These are phyloP conservation scores for Tiliacea citrago DNA, from an alignment of 2,888 invertebrate genomes.

Conservation along the genomic window DNA sequence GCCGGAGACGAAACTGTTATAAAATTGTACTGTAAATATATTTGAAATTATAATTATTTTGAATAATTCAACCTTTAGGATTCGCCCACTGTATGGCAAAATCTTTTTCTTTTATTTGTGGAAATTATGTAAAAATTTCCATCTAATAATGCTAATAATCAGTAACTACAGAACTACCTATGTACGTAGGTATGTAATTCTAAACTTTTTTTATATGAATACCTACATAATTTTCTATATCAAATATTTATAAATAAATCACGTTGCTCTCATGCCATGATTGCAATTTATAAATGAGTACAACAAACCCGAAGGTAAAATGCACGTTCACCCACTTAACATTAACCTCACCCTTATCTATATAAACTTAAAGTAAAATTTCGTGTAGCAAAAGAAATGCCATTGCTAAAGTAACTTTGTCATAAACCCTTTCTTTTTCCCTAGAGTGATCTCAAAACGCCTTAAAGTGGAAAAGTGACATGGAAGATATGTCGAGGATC, in stretches of 20 bases:
- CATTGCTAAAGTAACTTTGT: conserved; percentile 12
- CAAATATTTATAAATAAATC: conserved; percentile 13
- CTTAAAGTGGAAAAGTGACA: conserved; percentile 61
- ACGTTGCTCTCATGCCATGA: conserved; percentile 22
- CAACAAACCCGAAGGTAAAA: conserved; percentile 28
- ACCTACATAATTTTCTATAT: not conserved
- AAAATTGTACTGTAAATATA: not conserved
- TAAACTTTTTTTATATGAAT: not conserved
- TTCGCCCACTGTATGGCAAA: not conserved
- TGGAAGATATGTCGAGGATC: conserved; percentile 50
- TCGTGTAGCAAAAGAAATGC: not conserved
- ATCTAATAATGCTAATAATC: not conserved
- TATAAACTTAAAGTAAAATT: not conserved
- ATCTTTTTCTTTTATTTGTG: not conserved
- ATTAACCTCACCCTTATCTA: not conserved
- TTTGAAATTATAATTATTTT: not conserved
- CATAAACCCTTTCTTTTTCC: conserved; percentile 42
- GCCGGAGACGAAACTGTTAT: not conserved
- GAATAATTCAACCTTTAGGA: not conserved
- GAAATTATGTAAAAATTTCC: not conserved
- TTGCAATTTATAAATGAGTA: conserved; percentile 54
- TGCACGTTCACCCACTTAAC: not conserved
- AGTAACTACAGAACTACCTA: not conserved
- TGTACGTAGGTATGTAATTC: not conserved
- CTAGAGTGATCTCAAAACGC: conserved; percentile 53